Evolutionary conservation across 2,113 vertebrate genomes (phyloP).

Genomic region (Ibidorhyncha struthersii): DNA sequence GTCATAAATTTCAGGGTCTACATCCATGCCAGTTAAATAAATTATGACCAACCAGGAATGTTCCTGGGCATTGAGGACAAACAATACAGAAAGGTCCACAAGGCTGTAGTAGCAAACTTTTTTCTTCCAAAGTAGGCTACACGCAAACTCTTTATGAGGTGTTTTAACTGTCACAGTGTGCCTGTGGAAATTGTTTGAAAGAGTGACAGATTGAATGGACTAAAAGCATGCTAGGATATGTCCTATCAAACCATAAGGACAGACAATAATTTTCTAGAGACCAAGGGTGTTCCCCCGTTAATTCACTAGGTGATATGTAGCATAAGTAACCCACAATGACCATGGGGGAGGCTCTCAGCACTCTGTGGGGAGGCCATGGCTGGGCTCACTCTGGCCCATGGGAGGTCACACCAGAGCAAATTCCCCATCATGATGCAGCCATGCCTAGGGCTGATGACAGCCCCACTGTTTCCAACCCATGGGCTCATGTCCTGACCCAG

Average conservation of each 20-base stretch:
- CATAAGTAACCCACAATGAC: background rate
- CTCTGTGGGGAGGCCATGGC: accelerated
- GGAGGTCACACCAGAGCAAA: background rate
- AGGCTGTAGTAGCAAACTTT: background rate
- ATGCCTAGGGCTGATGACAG: background rate
- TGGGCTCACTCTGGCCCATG: no score
- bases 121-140: background rate
- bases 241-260: accelerated
- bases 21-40: background rate
- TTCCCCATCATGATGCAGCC: background rate
- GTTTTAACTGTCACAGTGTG: background rate
- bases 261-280: background rate
- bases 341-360: accelerated
- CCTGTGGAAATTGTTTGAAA: background rate
- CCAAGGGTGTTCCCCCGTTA: background rate
- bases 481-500: background rate
- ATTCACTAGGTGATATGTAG: background rate
- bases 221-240: background rate
- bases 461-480: background rate
- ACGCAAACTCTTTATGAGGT: background rate
- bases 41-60: background rate
- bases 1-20: background rate
- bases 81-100: background rate
- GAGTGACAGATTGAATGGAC: background rate
- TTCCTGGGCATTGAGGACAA: background rate